phyloP scores from a whole-genome alignment of 2,797 vertebrate genomes.

The Scolopax bukidnonensis region DNA sequence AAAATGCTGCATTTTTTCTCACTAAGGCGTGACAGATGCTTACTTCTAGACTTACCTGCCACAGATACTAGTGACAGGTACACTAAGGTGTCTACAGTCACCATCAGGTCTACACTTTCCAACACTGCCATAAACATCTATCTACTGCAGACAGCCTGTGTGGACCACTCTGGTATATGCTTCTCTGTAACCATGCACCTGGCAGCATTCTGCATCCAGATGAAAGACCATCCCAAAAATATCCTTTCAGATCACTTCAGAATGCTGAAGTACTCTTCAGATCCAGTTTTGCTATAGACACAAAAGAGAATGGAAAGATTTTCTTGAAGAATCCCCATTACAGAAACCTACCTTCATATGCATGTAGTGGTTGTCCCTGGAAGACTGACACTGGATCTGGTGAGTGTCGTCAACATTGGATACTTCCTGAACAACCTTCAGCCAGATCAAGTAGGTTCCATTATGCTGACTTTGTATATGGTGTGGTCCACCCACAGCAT shows the following conservation, averaged over 20 bases:
- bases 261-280: background rate
- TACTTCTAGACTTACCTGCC: too few species aligned
- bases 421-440: background rate
- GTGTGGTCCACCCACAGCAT: background rate
- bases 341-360: background rate
- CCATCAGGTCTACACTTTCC: background rate
- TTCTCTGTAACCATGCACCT: background rate
- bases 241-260: background rate
- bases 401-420: background rate
- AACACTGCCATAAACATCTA: background rate
- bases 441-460: background rate
- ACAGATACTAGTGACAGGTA: too few species aligned
- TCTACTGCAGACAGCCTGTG: background rate
- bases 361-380: background rate
- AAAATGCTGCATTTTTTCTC: background rate
- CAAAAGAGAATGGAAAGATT: background rate
- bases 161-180: background rate
- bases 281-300: background rate
- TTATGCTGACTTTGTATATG: background rate
- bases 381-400: background rate
- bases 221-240: background rate
- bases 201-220: background rate
- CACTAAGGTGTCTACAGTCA: background rate
- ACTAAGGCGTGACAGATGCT: background rate
- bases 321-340: background rate